Percentiles rank a stretch among this genome's conserved stretches.
Conservation (phyloP, 2,888 invertebrate genomes). For the Lysandra coridon region DNA sequence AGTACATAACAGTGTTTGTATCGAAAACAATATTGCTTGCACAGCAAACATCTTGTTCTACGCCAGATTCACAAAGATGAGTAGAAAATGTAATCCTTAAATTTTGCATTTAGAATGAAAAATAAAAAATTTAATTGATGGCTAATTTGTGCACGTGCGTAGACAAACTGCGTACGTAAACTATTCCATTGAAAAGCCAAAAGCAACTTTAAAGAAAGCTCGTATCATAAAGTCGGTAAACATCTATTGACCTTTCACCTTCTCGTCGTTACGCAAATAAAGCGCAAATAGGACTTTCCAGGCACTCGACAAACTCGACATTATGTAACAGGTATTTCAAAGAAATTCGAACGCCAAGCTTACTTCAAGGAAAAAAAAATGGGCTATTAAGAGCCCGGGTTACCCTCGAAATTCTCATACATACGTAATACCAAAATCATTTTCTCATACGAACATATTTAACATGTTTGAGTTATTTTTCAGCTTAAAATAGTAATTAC, state of each 20-base stretch:
- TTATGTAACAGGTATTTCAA: neutral
- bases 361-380: neutral
- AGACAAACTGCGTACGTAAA: neutral
- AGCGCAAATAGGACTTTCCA: constrained; percentile 11
- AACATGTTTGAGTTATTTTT: too few species aligned
- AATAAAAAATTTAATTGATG: too few species aligned
- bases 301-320: constrained; percentile 1
- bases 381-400: too few species aligned
- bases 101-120: too few species aligned
- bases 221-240: neutral
- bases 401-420: too few species aligned
- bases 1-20: neutral
- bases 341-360: neutral
- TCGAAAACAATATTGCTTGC: neutral
- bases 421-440: too few species aligned
- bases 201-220: neutral
- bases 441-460: too few species aligned
- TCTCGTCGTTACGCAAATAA: neutral
- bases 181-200: neutral
- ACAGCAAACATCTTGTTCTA: neutral
- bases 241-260: constrained; percentile 5
- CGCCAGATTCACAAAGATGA: neutral
- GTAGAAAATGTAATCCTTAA: too few species aligned
- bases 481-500: too few species aligned
- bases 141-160: neutral